Evolutionary conservation across 2,113 vertebrate species (phyloP), one percentile per base, ranked within the genome.

Genomic region (Nothoprocta pentlandii): DNA sequence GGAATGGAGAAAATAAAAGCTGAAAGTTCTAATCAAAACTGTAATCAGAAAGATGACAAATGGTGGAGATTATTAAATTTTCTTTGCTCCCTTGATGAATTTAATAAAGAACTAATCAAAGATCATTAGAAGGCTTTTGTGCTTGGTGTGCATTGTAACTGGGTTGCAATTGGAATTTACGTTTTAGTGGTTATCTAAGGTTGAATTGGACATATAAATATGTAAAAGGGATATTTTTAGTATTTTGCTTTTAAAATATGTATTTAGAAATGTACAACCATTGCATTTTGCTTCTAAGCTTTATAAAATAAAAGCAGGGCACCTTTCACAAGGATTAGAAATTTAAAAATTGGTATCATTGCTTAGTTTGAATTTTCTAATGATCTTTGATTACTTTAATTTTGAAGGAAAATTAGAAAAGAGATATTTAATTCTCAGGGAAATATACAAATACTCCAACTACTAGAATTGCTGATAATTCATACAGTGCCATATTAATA

Each of bases 71-170:
- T 99, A 99, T 99, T 99, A 99, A 98, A 98, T 99, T 98, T 98
- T 98, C 99, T 98, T 99, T 99, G 98, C 98, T 98, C 97, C 97
- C 98, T 98, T 98, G 98, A 99, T 99, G 98, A 99, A 99, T 99
- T 99, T 99, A 98, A 98, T 99, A 99, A 98, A 98, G 98, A 99
- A 99, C 99, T 99, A 99, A 99, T 99, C 99, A 99, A 99, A 99
- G 98, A 99, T 99, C 99, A 99, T 99, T 99, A 99, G 98, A 98
- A 98, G 96, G 97, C 98, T 97, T 98, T 98, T 98, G 98, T 98
- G 97, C 97, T 97, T 94, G 91, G 97, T 96, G 96, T 96, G 94
- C 97, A 97, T 97, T 98, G 97, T 98, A 97, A 96, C 97, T 39
- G 92, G 95, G 97, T 97, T 98, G 98, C 98, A 98, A 94, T 97